Evolutionary conservation across 2,888 invertebrate species (phyloP), one percentile per base, ranked within the genome.

Genomic region (Acleris emargana): DNA sequence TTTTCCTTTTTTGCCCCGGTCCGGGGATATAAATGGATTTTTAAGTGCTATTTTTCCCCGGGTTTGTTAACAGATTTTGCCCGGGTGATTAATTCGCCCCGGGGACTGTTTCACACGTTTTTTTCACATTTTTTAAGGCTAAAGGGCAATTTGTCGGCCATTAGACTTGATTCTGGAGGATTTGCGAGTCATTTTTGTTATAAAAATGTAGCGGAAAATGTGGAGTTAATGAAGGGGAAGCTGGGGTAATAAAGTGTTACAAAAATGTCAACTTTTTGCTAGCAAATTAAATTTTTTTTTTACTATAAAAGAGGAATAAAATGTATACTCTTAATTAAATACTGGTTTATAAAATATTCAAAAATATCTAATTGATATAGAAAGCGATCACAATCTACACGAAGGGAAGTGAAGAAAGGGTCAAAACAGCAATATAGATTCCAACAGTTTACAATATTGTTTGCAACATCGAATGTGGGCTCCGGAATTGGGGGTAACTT

Each of bases 31-130:
- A 74, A 77, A 77, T 76, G 67, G 73, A 68, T 70, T 75, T 77
- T 75, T 76, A 77, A 77, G 73, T 76, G 77, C 60, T 67, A 70
- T 72, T 75, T 72, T 71, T 68, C 58, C 68, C 67, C 55, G 68
- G 49, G 47, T 51, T 53, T 69, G 70, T 57, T 66, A 66, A 61
- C 70, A 68, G 69, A 66, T 68, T 64, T 63, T 66, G 50, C 64
- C 62, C 63, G 52, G 57, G 70, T 75, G 76, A 74, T 75, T 78
- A 78, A 79, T 78, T 73, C 72, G 49, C 67, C 49, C 49, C 38
- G n/a, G 45, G 47, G 51, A 20, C 55, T 50, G 49, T 62, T 38
- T 58, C 62, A 54, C 62, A 58, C 62, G 53, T 53, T 54, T 38
- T 47, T 62, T 62, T 28, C 50, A 28, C 52, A 60, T 68, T 67